Conservation (phyloP, 2,888 invertebrate species). For the Arenicola marina region DNA sequence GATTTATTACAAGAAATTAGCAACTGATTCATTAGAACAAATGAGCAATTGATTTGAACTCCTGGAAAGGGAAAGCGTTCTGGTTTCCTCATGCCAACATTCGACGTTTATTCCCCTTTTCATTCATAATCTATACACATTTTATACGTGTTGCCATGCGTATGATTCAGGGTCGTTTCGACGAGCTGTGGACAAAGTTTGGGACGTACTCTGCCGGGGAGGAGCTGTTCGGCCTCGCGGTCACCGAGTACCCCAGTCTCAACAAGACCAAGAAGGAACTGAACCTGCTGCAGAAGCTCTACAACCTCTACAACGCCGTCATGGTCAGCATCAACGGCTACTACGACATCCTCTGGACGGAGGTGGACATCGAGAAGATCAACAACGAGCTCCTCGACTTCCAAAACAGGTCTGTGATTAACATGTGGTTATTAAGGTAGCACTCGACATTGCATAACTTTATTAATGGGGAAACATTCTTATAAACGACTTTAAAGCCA, state of each 20-base stretch:
- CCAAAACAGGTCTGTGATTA: constrained; percentile 50
- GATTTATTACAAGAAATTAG: too few species aligned
- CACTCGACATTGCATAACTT: too few species aligned
- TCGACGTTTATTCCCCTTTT: too few species aligned
- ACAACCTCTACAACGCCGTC: constrained; percentile 56
- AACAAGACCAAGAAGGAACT: constrained; percentile 53
- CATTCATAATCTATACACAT: constrained; percentile 54
- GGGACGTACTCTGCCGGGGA: constrained; percentile 57
- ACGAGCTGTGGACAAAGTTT: constrained; percentile 55
- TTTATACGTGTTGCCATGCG: neutral
- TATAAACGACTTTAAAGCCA: too few species aligned
- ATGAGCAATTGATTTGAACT: too few species aligned
- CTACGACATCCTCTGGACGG: constrained; percentile 58
- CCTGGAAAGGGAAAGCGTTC: too few species aligned
- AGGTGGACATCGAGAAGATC: constrained; percentile 60
- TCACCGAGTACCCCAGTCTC: constrained; percentile 54
- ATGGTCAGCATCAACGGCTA: constrained; percentile 57
- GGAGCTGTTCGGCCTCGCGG: constrained; percentile 56
- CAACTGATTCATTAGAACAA: too few species aligned
- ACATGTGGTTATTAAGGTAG: neutral
- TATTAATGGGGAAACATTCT: too few species aligned
- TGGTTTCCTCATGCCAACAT: too few species aligned
- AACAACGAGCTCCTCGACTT: constrained; percentile 54
- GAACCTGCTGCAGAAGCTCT: constrained; percentile 57
- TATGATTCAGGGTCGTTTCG: constrained; percentile 47